Evolutionary conservation across 2,797 vertebrate species (phyloP).

Genomic region (Pangasius mekongensis): DNA sequence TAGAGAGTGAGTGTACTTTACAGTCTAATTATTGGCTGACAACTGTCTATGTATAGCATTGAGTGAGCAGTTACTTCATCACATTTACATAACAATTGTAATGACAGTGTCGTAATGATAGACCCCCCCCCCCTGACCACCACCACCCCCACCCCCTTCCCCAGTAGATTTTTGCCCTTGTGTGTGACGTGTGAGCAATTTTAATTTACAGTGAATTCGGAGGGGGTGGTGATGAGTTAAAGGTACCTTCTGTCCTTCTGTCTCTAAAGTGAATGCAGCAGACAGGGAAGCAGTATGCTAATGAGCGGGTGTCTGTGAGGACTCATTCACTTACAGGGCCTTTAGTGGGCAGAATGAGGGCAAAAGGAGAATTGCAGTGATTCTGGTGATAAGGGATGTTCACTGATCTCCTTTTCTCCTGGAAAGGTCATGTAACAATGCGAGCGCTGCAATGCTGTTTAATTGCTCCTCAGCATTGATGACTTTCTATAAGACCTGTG

Average conservation of each 20-base stretch:
- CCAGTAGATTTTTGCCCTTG: constrained; percentile 3
- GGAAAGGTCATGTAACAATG: constrained; percentile 30
- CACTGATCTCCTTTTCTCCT: constrained; percentile 36
- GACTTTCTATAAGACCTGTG: constrained; percentile 15
- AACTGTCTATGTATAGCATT: constrained; percentile 17
- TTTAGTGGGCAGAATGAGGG: constrained; percentile 45
- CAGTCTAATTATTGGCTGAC: constrained; percentile 3
- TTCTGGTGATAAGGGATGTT: constrained; percentile 34
- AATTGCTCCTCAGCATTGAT: constrained; percentile 19
- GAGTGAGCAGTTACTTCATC: constrained; percentile 39
- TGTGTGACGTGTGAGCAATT: constrained; percentile 32
- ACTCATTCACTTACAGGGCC: constrained; percentile 41
- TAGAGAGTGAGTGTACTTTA: constrained; percentile 16
- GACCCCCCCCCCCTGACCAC: background rate
- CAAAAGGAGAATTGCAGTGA: constrained; percentile 40
- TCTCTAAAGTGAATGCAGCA: constrained; percentile 32
- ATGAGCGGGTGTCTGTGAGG: constrained; percentile 46
- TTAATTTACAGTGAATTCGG: constrained; percentile 19
- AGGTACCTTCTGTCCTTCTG: constrained; percentile 32
- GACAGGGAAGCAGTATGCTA: constrained; percentile 49
- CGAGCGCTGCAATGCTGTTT: background rate
- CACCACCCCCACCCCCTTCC: background rate
- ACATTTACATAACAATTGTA: constrained; percentile 44
- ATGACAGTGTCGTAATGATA: constrained; percentile 41
- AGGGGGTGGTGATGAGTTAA: constrained; percentile 34